Percentiles rank a stretch among this genome's conserved stretches.
Evolutionary conservation across 2,797 vertebrate genomes (phyloP).

Genomic region (Chrysolophus pictus): DNA sequence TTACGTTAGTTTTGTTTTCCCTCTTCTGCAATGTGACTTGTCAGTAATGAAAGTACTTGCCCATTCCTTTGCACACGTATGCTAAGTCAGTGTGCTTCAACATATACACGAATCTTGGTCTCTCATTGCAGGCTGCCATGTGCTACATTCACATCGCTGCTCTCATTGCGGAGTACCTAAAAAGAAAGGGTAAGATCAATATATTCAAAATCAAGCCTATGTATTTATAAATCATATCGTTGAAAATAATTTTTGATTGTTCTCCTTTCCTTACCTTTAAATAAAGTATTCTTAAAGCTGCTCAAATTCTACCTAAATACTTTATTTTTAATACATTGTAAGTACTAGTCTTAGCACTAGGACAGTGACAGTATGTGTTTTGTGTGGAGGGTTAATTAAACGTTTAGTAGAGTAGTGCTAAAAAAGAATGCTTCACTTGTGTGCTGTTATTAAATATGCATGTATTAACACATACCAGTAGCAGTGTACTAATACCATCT

Average conservation of each 20-base stretch:
- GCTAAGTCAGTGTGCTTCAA: neutral
- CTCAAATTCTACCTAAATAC: neutral
- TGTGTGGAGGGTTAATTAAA: slow-evolving; percentile 13
- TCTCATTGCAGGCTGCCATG: slow-evolving; percentile 91
- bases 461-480: slow-evolving; percentile 77
- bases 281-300: slow-evolving; percentile 13
- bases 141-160: slow-evolving; percentile 98
- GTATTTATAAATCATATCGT: neutral
- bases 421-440: slow-evolving; percentile 43
- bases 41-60: neutral
- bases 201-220: neutral
- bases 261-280: neutral
- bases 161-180: slow-evolving; percentile 96
- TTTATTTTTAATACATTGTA: neutral
- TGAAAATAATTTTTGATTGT: neutral
- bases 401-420: slow-evolving; percentile 31
- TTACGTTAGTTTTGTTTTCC: neutral
- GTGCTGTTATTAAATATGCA: slow-evolving; percentile 71
- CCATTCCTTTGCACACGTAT: neutral
- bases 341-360: neutral
- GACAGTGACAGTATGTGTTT: neutral
- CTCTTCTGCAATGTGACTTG: neutral
- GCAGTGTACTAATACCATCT: slow-evolving; percentile 80
- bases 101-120: neutral
- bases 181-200: slow-evolving; percentile 90